A percentile compares a stretch with the other conserved stretches of the same genome.
These are phyloP conservation scores for Drosophila suzukii DNA, from an alignment of 1,140 invertebrate species.

Conservation along the genomic window DNA sequence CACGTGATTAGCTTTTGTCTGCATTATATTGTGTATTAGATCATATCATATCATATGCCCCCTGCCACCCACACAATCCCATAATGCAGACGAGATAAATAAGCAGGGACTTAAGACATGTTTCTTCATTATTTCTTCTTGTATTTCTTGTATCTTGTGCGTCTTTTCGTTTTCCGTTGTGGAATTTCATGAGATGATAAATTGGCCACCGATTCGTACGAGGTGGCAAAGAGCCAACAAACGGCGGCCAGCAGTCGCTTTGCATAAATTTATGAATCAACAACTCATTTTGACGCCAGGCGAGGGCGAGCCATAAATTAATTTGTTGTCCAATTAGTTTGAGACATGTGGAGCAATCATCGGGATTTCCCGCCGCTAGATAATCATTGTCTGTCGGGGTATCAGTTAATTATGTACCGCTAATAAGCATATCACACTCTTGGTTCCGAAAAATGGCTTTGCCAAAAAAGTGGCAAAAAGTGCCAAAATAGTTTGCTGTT, in stretches of 20 bases:
- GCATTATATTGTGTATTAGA: not conserved
- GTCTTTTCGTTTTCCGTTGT: slow-evolving; percentile 39
- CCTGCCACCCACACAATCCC: slow-evolving; percentile 17
- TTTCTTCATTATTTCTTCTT: slow-evolving; percentile 50
- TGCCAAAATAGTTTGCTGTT: slow-evolving; percentile 16
- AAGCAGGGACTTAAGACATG: slow-evolving; percentile 60
- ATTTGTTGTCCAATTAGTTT: slow-evolving; percentile 77
- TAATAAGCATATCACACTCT: slow-evolving; percentile 22
- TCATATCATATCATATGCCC: slow-evolving; percentile 14
- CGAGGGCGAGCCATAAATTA: slow-evolving; percentile 70
- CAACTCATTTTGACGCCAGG: slow-evolving; percentile 73
- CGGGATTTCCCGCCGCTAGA: slow-evolving; percentile 33
- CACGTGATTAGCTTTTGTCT: slow-evolving; percentile 69
- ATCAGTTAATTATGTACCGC: slow-evolving; percentile 16
- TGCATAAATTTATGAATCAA: slow-evolving; percentile 79
- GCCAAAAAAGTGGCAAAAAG: not conserved
- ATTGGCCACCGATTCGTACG: slow-evolving; percentile 72
- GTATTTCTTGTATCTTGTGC: slow-evolving; percentile 35
- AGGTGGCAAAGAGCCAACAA: slow-evolving; percentile 77
- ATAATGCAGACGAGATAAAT: slow-evolving; percentile 35
- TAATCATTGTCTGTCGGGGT: slow-evolving; percentile 17
- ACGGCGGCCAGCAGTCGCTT: slow-evolving; percentile 48
- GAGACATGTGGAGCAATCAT: slow-evolving; percentile 59
- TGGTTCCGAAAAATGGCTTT: slow-evolving; percentile 9
- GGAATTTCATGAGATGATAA: slow-evolving; percentile 80